Evolutionary conservation across 2,113 vertebrate species (phyloP).

Genomic region (Centrocercus urophasianus): DNA sequence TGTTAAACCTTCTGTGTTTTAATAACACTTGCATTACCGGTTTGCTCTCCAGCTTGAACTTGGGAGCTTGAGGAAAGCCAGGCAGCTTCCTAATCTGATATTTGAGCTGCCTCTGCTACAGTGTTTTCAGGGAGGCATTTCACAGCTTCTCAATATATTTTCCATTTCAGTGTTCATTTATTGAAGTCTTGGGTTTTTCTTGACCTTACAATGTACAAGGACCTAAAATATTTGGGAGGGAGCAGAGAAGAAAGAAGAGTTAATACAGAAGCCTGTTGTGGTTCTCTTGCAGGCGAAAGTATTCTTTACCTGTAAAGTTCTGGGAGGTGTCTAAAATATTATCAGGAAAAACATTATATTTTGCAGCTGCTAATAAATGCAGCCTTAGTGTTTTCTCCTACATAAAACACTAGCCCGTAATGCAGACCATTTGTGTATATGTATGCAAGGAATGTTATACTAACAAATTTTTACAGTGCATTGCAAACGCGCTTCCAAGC

Average conservation of each 20-base stretch:
- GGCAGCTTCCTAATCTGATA: background rate
- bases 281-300: background rate
- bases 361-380: background rate
- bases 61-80: background rate
- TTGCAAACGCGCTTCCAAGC: background rate
- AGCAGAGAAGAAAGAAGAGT: background rate
- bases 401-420: background rate
- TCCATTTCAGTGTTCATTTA: background rate
- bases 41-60: constrained; percentile 7
- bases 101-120: background rate
- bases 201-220: background rate
- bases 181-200: background rate
- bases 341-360: background rate
- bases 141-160: background rate
- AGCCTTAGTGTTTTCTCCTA: background rate
- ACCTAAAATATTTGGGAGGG: background rate
- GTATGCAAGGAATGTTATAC: background rate
- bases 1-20: background rate
- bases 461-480: background rate
- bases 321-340: background rate
- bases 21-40: background rate
- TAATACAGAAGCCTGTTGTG: background rate
- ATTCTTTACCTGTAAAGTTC: background rate
- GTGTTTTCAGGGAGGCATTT: background rate
- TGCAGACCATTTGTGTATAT: background rate